Base-by-base conservation (phyloP, 2,797 vertebrate genomes). In the Lagorchestes hirsutus region DNA sequence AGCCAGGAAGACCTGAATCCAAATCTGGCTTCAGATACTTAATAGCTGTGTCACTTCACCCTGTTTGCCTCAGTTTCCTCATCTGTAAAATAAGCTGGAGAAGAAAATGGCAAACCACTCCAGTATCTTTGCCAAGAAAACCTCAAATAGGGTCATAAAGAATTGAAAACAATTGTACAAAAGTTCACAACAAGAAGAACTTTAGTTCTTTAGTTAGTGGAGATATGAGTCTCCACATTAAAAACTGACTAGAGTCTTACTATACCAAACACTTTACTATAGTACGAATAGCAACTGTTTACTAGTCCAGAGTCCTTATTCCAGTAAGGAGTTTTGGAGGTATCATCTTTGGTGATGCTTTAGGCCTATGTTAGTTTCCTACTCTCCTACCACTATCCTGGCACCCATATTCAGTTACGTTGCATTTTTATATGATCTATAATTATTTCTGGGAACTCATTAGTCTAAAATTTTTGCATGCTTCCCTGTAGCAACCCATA, bases 241-340 rank as follows among this genome's bases (percentile, higher is more conserved):
- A 97, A 97, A 46, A 18, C 91, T 74, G 92, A 92, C 56, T 57
- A 31, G 46, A 94, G 52, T 34, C 54, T 55, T 90, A 5, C 74
- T 90, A 34, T 90, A 29, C 58, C 91, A 14, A 91, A 46, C n/a
- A 90, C 67, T 13, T 96, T 96, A 54, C 13, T 22, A 18, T 40
- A 90, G 93, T 58, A 91, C 94, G 96, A 46, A 92, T 97, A 97
- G 92, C 56, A 96, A 98, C 94, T 96, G 96, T 96, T 96, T 96
- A 91, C 34, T 93, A 93, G 90, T 50, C 74, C 24, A 87, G 40
- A 87, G 8, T 8, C 28, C 67, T 82, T 82, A 87, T 46, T 87
- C 74, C 74, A 87, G 74, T 50, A 87, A 46, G 74, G 24, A 50
- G 22, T 50, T 87, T 87, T 50, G 40, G 74, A 27, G 40, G 40